phyloP scores from a whole-genome alignment of 2,888 invertebrate species.

The Uropetala carovei region DNA sequence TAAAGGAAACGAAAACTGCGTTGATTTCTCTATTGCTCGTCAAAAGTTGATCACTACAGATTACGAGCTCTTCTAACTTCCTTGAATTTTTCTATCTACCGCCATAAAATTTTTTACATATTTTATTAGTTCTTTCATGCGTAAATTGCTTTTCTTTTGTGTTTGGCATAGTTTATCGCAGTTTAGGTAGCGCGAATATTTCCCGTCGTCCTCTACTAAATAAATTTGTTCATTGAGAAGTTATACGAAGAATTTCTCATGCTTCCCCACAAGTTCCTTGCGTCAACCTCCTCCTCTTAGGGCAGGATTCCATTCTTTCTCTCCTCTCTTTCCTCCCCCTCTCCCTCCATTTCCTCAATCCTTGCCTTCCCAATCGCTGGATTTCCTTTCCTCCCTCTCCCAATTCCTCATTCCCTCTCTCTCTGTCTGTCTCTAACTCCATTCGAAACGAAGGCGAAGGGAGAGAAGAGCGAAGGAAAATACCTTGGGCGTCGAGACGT shows the following conservation, averaged over 20 bases:
- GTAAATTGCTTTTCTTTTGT: not conserved
- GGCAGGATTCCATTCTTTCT: conserved; percentile 5
- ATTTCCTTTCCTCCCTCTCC: too few species aligned
- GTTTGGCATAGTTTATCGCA: not conserved
- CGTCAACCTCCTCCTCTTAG: not conserved
- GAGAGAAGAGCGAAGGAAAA: not conserved
- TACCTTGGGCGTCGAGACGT: conserved; percentile 15
- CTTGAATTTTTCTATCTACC: not conserved
- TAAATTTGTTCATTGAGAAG: conserved; percentile 35
- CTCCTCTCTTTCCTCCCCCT: not conserved
- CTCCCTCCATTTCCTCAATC: too few species aligned
- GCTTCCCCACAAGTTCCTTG: too few species aligned
- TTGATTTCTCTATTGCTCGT: too few species aligned
- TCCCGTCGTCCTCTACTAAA: conserved; percentile 1
- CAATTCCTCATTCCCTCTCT: too few species aligned
- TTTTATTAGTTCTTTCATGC: not conserved
- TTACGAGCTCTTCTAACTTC: too few species aligned
- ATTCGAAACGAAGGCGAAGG: not conserved
- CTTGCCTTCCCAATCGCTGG: too few species aligned
- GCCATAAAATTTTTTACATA: not conserved
- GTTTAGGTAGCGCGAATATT: not conserved
- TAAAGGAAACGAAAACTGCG: too few species aligned
- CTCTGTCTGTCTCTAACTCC: not conserved
- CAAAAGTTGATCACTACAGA: too few species aligned
- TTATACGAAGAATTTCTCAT: conserved; percentile 16